Conservation (phyloP, 2,113 vertebrate genomes). For the Cinclus mexicanus region DNA sequence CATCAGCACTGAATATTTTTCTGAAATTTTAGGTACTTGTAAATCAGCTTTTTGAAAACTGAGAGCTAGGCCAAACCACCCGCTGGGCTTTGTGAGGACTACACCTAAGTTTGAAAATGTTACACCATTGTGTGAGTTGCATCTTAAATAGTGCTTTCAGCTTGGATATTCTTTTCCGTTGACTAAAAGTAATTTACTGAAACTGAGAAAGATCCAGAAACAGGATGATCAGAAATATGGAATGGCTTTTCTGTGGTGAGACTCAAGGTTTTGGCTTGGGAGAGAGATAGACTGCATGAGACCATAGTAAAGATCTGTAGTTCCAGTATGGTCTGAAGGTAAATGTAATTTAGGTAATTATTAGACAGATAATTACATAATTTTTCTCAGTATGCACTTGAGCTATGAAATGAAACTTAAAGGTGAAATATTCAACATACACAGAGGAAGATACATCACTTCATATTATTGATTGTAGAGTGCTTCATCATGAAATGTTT, state of each 20-base stretch:
- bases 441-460: not conserved
- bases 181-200: not conserved
- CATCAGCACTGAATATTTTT: not conserved
- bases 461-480: not conserved
- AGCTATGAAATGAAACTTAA: not conserved
- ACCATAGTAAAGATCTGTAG: not conserved
- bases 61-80: not conserved
- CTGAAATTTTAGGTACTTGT: not conserved
- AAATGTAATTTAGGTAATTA: not conserved
- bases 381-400: not conserved
- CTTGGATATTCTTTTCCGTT: not conserved
- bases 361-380: too few relatives aligned
- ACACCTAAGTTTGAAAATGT: not conserved
- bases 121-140: not conserved
- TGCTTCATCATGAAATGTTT: not conserved
- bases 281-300: not conserved
- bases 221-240: not conserved
- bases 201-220: not conserved
- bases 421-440: not conserved
- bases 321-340: not conserved
- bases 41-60: not conserved
- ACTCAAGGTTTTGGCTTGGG: not conserved
- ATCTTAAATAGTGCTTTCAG: not conserved
- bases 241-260: not conserved
- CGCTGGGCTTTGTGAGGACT: fast-evolving